Conservation (phyloP, 2,797 vertebrate species). For the Dendrocincla tyrannina region DNA sequence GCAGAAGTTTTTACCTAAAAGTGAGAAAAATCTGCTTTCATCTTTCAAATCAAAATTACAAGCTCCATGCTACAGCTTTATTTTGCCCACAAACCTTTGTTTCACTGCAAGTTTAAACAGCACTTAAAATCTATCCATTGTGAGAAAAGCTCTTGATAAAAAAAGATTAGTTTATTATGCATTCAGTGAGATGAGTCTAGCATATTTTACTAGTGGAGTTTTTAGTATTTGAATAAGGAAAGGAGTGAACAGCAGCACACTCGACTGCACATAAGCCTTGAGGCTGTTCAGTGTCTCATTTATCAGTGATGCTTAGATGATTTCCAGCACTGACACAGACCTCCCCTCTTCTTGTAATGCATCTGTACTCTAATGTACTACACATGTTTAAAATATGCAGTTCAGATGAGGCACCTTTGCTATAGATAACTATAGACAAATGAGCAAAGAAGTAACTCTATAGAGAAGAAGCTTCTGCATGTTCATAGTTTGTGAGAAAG, state of each 20-base stretch:
- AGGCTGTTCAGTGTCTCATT: not conserved
- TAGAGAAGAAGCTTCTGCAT: not conserved
- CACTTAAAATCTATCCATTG: fast-evolving
- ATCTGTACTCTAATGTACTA: not conserved
- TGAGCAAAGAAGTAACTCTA: not conserved
- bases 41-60: not conserved
- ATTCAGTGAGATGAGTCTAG: not conserved
- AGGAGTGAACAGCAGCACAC: not conserved
- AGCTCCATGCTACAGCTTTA: not conserved
- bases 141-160: not conserved
- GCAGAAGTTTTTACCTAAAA: not conserved
- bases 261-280: not conserved
- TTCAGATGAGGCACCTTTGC: not conserved
- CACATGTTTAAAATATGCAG: not conserved
- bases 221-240: not conserved
- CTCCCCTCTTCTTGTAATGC: fast-evolving
- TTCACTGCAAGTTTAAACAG: not conserved
- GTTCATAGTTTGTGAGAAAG: not conserved
- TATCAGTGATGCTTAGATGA: not conserved
- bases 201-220: not conserved
- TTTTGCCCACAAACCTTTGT: not conserved
- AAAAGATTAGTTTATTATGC: not conserved
- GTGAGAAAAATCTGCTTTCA: not conserved
- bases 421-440: not conserved
- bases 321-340: not conserved